These are phyloP conservation scores for Chloroceryle amazona DNA, from an alignment of 2,797 vertebrate genomes.

Conservation along the genomic window DNA sequence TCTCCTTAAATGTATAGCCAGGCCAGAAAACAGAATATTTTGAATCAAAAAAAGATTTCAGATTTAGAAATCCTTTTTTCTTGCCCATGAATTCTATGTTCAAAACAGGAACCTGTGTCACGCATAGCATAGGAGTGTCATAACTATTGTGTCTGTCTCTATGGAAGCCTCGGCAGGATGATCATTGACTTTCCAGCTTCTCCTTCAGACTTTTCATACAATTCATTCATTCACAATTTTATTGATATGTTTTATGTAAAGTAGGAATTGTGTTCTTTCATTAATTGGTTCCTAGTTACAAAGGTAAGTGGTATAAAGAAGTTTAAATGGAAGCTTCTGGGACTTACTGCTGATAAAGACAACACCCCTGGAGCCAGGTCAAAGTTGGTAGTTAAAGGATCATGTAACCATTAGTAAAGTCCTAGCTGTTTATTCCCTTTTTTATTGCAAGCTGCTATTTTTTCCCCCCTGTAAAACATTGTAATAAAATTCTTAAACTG, in stretches of 20 bases:
- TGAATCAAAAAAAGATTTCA: background rate
- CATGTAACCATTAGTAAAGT: background rate
- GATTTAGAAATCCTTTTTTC: background rate
- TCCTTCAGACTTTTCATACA: background rate
- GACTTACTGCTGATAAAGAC: background rate
- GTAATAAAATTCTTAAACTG: background rate
- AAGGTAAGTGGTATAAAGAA: background rate
- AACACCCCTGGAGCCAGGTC: background rate
- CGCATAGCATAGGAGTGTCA: slow-evolving; percentile 7
- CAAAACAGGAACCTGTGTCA: slow-evolving; percentile 27
- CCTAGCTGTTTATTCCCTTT: background rate
- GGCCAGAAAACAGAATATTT: background rate
- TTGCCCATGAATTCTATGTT: background rate
- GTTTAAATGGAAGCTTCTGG: background rate
- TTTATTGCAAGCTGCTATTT: background rate
- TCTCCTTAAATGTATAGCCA: background rate
- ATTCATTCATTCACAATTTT: background rate
- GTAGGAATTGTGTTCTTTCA: background rate
- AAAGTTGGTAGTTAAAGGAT: background rate
- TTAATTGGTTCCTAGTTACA: background rate
- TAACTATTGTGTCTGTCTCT: slow-evolving; percentile 74
- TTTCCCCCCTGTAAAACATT: background rate
- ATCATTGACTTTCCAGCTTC: background rate
- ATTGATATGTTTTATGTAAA: background rate
- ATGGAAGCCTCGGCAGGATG: slow-evolving; percentile 41